These are phyloP conservation scores for Microctonus aethiopoides DNA, from an alignment of 2,888 invertebrate genomes.

Conservation along the genomic window DNA sequence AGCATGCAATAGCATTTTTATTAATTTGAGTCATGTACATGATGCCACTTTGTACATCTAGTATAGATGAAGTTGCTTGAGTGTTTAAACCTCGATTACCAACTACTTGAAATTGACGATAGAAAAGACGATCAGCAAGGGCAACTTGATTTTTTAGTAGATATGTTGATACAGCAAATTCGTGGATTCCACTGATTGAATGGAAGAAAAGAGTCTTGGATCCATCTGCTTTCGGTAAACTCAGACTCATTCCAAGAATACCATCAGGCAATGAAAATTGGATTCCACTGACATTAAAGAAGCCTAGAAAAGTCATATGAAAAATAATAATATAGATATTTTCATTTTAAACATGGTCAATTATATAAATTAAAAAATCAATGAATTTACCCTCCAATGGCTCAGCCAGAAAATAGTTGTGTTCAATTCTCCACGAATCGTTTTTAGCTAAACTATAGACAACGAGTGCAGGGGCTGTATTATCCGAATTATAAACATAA, in stretches of 20 bases:
- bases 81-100: slow-evolving; percentile 79
- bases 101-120: slow-evolving; percentile 76
- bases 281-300: slow-evolving; percentile 81
- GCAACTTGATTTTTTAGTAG: slow-evolving; percentile 79
- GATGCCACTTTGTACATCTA: slow-evolving; percentile 76
- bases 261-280: slow-evolving; percentile 91
- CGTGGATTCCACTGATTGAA: slow-evolving; percentile 81
- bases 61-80: slow-evolving; percentile 80
- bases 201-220: slow-evolving; percentile 84
- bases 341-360: too few relatives aligned
- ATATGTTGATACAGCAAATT: slow-evolving; percentile 83
- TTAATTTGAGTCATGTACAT: slow-evolving; percentile 83
- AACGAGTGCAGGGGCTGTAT: slow-evolving; percentile 80
- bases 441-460: slow-evolving; percentile 81
- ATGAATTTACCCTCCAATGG: slow-evolving; percentile 72
- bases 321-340: too few relatives aligned
- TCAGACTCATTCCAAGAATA: slow-evolving; percentile 80
- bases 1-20: slow-evolving; percentile 82
- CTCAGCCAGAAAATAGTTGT: slow-evolving; percentile 87
- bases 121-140: slow-evolving; percentile 75
- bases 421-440: slow-evolving; percentile 82
- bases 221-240: slow-evolving; percentile 69
- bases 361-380: too few relatives aligned
- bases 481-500: slow-evolving; percentile 82
- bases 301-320: slow-evolving; percentile 67